A percentile compares a stretch with the other conserved stretches of the same genome.
Evolutionary conservation across 2,113 vertebrate species (phyloP).

Genomic region (Callorhinus ursinus): DNA sequence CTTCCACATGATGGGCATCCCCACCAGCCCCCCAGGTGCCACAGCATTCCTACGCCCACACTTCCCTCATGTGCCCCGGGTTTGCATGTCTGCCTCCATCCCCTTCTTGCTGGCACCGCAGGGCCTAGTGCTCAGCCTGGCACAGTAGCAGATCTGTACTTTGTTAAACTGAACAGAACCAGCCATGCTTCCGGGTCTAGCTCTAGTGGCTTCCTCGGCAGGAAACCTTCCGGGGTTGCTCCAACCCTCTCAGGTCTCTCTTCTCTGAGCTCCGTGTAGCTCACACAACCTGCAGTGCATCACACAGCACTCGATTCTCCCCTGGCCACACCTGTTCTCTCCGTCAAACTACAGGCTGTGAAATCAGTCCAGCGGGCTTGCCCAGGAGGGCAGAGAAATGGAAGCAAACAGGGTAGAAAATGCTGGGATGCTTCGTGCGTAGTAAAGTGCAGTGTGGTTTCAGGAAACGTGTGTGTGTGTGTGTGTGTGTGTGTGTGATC

Average conservation of each 20-base stretch:
- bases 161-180: background rate
- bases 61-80: background rate
- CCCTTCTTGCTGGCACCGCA: too few species aligned
- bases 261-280: background rate
- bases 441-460: background rate
- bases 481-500: background rate
- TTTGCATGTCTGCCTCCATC: background rate
- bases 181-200: background rate
- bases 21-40: background rate
- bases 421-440: rapidly evolving
- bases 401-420: background rate
- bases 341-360: background rate
- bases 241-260: background rate
- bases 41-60: rapidly evolving
- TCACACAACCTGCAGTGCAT: background rate
- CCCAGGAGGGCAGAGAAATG: background rate
- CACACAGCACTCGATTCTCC: background rate
- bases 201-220: background rate
- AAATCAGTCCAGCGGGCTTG: background rate
- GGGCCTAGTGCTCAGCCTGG: background rate
- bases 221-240: background rate
- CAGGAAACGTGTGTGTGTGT: background rate
- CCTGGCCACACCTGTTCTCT: background rate
- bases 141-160: background rate
- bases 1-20: rapidly evolving